Evolutionary conservation across 2,888 invertebrate species (phyloP).

Genomic region (Ophion ellenae): DNA sequence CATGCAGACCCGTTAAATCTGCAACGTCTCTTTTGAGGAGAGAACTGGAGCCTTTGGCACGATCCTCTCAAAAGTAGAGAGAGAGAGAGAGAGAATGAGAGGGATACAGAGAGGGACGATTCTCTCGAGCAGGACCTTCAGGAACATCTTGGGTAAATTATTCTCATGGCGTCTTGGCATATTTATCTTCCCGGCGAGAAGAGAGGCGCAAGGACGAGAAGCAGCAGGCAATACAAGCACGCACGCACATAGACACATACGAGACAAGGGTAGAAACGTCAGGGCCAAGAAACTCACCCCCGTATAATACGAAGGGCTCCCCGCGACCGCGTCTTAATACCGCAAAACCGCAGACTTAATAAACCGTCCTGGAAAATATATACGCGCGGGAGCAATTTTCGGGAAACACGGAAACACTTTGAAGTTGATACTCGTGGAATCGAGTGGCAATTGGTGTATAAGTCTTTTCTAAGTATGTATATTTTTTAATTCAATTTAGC

Average conservation of each 20-base stretch:
- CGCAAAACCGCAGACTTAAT: slow-evolving; percentile 81
- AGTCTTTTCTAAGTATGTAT: background rate
- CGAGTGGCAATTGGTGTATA: background rate
- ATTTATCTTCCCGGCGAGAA: slow-evolving; percentile 78
- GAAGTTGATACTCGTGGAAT: background rate
- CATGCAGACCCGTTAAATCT: slow-evolving; percentile 9
- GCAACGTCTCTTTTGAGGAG: slow-evolving; percentile 16
- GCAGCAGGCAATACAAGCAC: slow-evolving; percentile 26
- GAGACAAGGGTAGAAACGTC: slow-evolving; percentile 55
- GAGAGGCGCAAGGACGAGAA: slow-evolving; percentile 69
- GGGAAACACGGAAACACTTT: slow-evolving; percentile 45
- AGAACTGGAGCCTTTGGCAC: slow-evolving; percentile 28
- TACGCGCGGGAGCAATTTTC: slow-evolving; percentile 45
- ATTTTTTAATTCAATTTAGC: too few relatives aligned
- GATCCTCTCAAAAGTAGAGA: slow-evolving; percentile 16
- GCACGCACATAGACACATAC: slow-evolving; percentile 16
- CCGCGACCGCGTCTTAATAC: slow-evolving; percentile 80
- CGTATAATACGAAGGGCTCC: slow-evolving; percentile 55
- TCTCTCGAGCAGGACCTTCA: slow-evolving; percentile 35
- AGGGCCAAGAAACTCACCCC: slow-evolving; percentile 52
- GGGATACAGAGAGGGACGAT: slow-evolving; percentile 10
- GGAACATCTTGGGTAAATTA: slow-evolving; percentile 75
- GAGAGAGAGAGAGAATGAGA: slow-evolving; percentile 8
- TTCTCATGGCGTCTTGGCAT: slow-evolving; percentile 80
- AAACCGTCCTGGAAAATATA: slow-evolving; percentile 72